These are phyloP conservation scores for Rattus rattus DNA, from an alignment of 2,113 vertebrate genomes.

Conservation along the genomic window DNA sequence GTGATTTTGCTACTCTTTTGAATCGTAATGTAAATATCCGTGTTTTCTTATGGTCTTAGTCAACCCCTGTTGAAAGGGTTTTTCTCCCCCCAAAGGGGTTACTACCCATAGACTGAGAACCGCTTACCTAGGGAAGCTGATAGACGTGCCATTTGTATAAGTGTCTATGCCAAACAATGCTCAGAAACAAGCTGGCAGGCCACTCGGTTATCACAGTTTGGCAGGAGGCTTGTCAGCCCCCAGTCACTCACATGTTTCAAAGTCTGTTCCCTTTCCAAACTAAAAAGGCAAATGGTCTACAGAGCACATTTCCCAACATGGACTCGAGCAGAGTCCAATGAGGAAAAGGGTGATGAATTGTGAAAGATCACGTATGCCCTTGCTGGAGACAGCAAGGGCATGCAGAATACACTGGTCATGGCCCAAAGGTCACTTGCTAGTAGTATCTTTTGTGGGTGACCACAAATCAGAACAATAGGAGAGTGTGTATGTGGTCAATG, in stretches of 20 bases:
- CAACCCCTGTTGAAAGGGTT: neutral
- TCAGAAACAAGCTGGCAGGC: neutral
- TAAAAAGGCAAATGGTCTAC: neutral
- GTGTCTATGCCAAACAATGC: neutral
- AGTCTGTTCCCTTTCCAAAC: neutral
- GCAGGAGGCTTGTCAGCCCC: neutral
- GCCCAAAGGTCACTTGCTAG: neutral
- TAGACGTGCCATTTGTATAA: neutral
- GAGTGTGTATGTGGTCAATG: neutral
- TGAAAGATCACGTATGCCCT: neutral
- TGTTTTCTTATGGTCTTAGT: neutral
- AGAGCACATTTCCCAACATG: neutral
- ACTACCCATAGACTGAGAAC: neutral
- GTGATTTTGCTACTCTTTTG: neutral
- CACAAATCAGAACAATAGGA: neutral
- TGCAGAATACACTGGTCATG: neutral
- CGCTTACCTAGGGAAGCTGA: neutral
- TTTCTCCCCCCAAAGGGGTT: neutral
- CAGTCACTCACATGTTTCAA: neutral
- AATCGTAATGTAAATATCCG: neutral
- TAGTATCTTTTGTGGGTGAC: neutral
- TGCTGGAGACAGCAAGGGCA: neutral
- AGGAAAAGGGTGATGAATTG: neutral
- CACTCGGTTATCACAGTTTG: neutral
- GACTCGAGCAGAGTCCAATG: neutral